A percentile compares a stretch with the other conserved stretches of the same genome.
Evolutionary conservation across 2,888 invertebrate species (phyloP).

Genomic region (Drosophila bunnanda): DNA sequence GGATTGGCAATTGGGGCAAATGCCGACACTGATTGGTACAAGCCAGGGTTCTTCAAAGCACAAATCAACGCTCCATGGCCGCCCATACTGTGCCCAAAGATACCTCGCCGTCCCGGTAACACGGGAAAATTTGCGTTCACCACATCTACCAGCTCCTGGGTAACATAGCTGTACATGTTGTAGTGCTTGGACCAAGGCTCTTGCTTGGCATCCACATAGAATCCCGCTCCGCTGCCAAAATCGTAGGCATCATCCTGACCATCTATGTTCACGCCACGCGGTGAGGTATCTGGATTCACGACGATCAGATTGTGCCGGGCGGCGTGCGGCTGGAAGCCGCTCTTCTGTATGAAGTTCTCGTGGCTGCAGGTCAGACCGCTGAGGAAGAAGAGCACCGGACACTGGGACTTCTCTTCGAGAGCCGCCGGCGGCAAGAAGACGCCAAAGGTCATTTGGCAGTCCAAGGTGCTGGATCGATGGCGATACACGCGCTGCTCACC

Average conservation of each 20-base stretch:
- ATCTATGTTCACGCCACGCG: slow-evolving; percentile 93
- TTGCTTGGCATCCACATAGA: slow-evolving; percentile 96
- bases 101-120: slow-evolving; percentile 87
- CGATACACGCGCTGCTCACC: slow-evolving; percentile 83
- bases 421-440: slow-evolving; percentile 93
- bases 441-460: slow-evolving; percentile 97
- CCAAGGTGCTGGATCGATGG: slow-evolving; percentile 86
- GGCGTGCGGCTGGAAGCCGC: slow-evolving; percentile 96
- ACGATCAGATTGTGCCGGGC: slow-evolving; percentile 93
- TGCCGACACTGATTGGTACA: slow-evolving; percentile 95
- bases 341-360: slow-evolving; percentile 97
- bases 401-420: slow-evolving; percentile 85
- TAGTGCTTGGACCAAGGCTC: slow-evolving; percentile 97
- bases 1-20: slow-evolving; percentile 98
- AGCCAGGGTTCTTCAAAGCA: slow-evolving; percentile 94
- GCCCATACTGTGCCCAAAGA: slow-evolving; percentile 98
- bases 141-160: slow-evolving; percentile 91
- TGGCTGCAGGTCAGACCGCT: slow-evolving; percentile 97
- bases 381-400: slow-evolving; percentile 94
- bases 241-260: slow-evolving; percentile 97
- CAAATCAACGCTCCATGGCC: slow-evolving; percentile 98
- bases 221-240: slow-evolving; percentile 97
- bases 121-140: slow-evolving; percentile 91
- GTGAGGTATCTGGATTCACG: slow-evolving; percentile 98
- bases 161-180: slow-evolving; percentile 97